Evolutionary conservation across 1,140 invertebrate species (phyloP), one percentile per base, ranked within the genome.

Genomic region (Bombus pyrosoma): DNA sequence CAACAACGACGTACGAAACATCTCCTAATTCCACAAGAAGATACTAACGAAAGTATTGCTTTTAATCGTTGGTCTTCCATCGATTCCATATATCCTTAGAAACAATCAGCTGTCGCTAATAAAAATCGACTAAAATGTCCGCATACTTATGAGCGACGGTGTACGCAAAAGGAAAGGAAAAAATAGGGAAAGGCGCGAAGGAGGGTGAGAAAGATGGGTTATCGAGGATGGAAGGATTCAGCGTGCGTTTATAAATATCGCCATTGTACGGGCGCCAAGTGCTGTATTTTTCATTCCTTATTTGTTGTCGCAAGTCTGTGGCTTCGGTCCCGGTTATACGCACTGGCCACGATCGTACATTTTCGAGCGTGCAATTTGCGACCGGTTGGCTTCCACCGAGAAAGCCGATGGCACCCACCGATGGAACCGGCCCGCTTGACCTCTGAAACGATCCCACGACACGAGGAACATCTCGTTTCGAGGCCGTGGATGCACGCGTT

Each of bases 221-320:
- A 85, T 73, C 77, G 79, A 74, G 85, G 87, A 39, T 76, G 37
- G 77, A 89, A 72, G 82, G 78, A 89, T 77, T 81, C 72, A 81
- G 28, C 69, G 41, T 66, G 71, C 83, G 79, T 88, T 82, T 89
- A 85, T 88, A 89, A 88, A 88, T 86, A 86, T 89, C 76, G 64
- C 76, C 71, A 87, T 87, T 89, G 83, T 88, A 83, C 68, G 80
- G 87, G 76, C 76, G 83, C 83, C 88, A 86, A 86, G 73, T 75
- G 80, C 74, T 85, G 74, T 83, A 79, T 83, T 89, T 89, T 88
- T 88, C 87, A 89, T 86, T 78, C 64, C 57, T 89, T 89, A 87
- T 89, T 89, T 88, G 79, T 81, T 83, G 85, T 82, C 85, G 85
- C 78, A 73, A 75, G n/a, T 34, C 15, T 25, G 57, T 28, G 73